phyloP scores from a whole-genome alignment of 2,797 vertebrate genomes.

The Aulostomus chinensis region DNA sequence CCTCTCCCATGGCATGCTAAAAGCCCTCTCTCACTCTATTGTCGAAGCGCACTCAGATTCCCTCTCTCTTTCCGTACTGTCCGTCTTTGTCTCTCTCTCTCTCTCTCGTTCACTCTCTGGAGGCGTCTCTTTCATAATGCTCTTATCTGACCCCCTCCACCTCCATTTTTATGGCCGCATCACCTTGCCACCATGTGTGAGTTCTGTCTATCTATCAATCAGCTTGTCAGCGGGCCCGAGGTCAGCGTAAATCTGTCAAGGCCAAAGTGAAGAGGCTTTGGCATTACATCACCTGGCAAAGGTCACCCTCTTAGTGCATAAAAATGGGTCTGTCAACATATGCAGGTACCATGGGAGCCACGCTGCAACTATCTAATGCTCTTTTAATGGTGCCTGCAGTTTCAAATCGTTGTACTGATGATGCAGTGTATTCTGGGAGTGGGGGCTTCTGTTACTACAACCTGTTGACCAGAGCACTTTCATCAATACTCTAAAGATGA shows the following conservation, averaged over 20 bases:
- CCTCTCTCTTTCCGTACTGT: background rate
- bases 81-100: background rate
- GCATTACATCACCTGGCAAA: constrained; percentile 54
- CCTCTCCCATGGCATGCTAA: constrained; percentile 60
- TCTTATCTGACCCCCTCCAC: constrained; percentile 2
- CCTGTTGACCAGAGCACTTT: background rate
- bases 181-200: constrained; percentile 30
- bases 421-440: constrained; percentile 10
- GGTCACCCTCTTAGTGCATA: constrained; percentile 39
- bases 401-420: constrained; percentile 19
- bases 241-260: constrained; percentile 47
- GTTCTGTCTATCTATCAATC: constrained; percentile 30
- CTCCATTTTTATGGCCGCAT: constrained; percentile 25
- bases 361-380: constrained; percentile 15
- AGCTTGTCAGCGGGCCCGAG: constrained; percentile 17
- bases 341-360: constrained; percentile 20
- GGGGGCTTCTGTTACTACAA: background rate
- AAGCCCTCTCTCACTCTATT: constrained; percentile 48
- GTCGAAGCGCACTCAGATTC: constrained; percentile 21
- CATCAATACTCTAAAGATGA: too few relatives aligned
- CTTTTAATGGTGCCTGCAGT: constrained; percentile 19
- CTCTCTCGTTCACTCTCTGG: background rate
- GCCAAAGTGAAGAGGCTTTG: constrained; percentile 25
- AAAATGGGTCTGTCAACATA: constrained; percentile 38
- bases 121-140: background rate